Evolutionary conservation across 2,113 vertebrate genomes (phyloP).

Genomic region (Megaleporinus macrocephalus): DNA sequence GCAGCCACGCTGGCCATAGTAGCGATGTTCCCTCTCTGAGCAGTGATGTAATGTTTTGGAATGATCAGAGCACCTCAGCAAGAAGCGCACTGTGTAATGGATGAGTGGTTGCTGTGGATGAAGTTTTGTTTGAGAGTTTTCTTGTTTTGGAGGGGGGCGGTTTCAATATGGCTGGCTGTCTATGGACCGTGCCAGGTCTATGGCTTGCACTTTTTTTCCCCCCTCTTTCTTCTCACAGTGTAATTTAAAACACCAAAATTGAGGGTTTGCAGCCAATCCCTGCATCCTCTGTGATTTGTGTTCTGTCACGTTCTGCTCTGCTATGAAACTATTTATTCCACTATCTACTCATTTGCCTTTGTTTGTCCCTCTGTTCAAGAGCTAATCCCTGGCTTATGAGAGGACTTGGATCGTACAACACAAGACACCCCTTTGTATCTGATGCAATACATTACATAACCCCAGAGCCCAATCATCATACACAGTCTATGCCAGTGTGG

Average conservation of each 20-base stretch:
- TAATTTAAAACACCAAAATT: constrained; percentile 54
- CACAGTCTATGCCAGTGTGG: constrained; percentile 47
- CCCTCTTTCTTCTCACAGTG: constrained; percentile 17
- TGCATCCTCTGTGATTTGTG: constrained; percentile 50
- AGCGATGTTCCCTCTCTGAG: constrained; percentile 74
- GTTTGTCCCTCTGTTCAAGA: constrained; percentile 10
- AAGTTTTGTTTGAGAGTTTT: constrained; percentile 55
- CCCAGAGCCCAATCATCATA: constrained; percentile 45
- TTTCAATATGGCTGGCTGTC: constrained; percentile 49
- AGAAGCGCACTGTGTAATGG: constrained; percentile 54
- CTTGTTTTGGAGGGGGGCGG: constrained; percentile 47
- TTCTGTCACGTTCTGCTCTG: constrained; percentile 45
- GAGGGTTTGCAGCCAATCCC: constrained; percentile 42
- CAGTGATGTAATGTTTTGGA: constrained; percentile 80
- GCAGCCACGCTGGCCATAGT: constrained; percentile 60
- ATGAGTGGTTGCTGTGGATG: constrained; percentile 55
- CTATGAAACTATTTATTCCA: constrained; percentile 20
- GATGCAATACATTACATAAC: constrained; percentile 60
- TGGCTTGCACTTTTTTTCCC: constrained; percentile 15
- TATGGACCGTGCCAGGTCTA: constrained; percentile 17
- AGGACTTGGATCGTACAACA: constrained; percentile 38
- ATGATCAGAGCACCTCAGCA: constrained; percentile 54
- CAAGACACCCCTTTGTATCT: constrained; percentile 38
- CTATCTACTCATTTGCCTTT: constrained; percentile 14
- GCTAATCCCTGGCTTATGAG: constrained; percentile 35